A percentile compares a stretch with the other conserved stretches of the same genome.
Conservation (phyloP, 2,888 invertebrate genomes). For the Tetranychus piercei region DNA sequence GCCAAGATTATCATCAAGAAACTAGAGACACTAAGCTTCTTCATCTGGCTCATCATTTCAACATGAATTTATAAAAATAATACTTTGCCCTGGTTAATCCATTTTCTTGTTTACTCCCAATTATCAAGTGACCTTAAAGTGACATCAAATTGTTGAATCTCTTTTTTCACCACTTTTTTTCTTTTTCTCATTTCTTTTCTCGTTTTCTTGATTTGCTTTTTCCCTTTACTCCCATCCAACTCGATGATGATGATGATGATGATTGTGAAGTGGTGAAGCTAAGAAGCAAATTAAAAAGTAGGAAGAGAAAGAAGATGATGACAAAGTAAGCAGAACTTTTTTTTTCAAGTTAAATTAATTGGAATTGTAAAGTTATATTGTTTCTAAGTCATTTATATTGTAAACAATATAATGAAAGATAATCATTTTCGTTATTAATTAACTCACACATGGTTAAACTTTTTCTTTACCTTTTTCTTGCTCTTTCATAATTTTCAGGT, state of each 20-base stretch:
- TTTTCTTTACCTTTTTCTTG: too few relatives aligned
- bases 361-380: not conserved
- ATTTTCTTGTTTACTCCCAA: not conserved
- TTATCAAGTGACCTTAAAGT: not conserved
- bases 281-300: not conserved
- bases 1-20: too few relatives aligned
- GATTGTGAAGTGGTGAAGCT: not conserved
- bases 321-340: not conserved
- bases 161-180: not conserved
- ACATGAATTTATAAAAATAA: not conserved
- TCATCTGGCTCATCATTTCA: not conserved
- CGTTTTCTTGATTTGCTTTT: not conserved
- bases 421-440: not conserved
- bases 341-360: not conserved
- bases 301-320: not conserved
- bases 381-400: not conserved
- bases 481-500: too few relatives aligned
- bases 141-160: not conserved
- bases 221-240: not conserved
- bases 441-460: not conserved
- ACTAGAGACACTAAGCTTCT: not conserved
- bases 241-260: not conserved
- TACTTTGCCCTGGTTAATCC: not conserved
- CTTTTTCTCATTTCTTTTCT: too few relatives aligned
- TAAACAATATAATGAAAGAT: not conserved